Evolutionary conservation across 1,140 invertebrate species (phyloP).

Genomic region (Thrips palmi): DNA sequence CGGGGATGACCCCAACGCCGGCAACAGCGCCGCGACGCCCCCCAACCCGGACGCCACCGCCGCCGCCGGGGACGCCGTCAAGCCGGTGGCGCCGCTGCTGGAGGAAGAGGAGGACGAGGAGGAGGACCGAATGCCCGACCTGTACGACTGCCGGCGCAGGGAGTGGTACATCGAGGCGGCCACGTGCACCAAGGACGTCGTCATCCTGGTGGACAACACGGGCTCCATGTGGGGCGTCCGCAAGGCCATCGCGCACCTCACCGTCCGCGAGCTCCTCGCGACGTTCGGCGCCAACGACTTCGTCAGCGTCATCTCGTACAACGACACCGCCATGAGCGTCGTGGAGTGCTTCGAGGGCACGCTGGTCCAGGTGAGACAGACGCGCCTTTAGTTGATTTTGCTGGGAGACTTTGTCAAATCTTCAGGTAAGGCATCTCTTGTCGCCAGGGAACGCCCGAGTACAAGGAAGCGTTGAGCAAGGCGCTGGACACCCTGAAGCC

Average conservation of each 20-base stretch:
- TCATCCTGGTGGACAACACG: constrained; percentile 86
- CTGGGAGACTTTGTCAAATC: no score
- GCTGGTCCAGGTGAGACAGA: constrained; percentile 64
- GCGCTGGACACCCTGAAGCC: no score
- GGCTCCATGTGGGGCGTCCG: constrained; percentile 94
- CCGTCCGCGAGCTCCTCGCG: constrained; percentile 87
- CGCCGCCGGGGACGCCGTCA: no score
- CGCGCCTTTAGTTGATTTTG: no score
- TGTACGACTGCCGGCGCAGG: constrained; percentile 74
- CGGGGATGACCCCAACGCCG: no score
- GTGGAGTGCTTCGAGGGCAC: constrained; percentile 76
- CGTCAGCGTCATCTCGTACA: constrained; percentile 87
- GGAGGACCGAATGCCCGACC: constrained; percentile 50
- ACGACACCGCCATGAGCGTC: constrained; percentile 51
- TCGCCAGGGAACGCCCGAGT: no score
- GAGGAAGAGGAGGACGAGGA: no score
- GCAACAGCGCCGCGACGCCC: constrained; percentile 9
- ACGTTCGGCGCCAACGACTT: constrained; percentile 97
- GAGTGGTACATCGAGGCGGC: constrained; percentile 95
- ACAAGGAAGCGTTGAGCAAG: no score
- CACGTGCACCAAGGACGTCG: constrained; percentile 60
- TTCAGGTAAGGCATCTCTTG: no score
- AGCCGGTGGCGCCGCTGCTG: no score
- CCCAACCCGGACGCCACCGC: no score
- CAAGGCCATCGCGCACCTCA: constrained; percentile 82